phyloP scores from a whole-genome alignment of 2,797 vertebrate species.

The Sebastes reedi region DNA sequence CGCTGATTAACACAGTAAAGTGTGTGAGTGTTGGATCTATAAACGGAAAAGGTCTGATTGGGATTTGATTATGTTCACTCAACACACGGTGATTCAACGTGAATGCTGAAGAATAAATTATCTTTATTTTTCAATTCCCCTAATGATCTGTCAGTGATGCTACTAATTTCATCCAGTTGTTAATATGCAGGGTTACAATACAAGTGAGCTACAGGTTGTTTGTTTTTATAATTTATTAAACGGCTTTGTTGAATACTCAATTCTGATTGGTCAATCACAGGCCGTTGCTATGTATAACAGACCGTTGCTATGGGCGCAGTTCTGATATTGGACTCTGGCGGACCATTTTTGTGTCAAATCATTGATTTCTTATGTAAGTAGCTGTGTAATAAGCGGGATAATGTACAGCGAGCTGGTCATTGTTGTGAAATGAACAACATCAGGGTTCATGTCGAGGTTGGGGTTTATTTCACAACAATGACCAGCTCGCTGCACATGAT shows the following conservation, averaged over 20 bases:
- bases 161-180: background rate
- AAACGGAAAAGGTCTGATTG: background rate
- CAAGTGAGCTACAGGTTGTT: background rate
- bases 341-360: too few relatives aligned
- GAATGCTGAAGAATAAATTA: background rate
- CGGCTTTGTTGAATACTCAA: too few relatives aligned
- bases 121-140: background rate
- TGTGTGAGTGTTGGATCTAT: background rate
- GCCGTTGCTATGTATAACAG: too few relatives aligned
- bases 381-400: too few relatives aligned
- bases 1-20: constrained; percentile 2
- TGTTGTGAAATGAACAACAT: too few relatives aligned
- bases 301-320: too few relatives aligned
- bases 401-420: too few relatives aligned
- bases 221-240: background rate
- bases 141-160: background rate
- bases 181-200: background rate
- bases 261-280: too few relatives aligned
- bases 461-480: too few relatives aligned
- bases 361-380: too few relatives aligned
- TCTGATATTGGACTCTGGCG: too few relatives aligned
- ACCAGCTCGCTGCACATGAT: too few relatives aligned
- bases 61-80: constrained; percentile 5
- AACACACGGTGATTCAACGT: background rate
- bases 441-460: accelerated